Evolutionary conservation across 2,888 invertebrate genomes (phyloP).

Genomic region (Digitonthophagus gazella): DNA sequence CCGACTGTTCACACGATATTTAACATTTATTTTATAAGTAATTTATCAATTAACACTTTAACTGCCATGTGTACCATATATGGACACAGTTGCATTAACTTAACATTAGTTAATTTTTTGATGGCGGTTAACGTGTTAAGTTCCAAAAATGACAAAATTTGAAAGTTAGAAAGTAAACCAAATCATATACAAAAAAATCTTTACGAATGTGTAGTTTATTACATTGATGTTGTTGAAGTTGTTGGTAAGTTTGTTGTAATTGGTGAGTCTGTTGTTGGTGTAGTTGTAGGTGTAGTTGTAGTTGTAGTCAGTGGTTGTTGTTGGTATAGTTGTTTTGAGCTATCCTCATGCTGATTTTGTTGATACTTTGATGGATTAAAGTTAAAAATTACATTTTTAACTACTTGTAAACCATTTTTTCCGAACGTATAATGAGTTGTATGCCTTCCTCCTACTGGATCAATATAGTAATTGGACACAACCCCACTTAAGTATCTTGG

Average conservation of each 20-base stretch:
- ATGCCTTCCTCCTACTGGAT: conserved; percentile 76
- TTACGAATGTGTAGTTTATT: too few species aligned
- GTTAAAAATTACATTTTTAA: conserved; percentile 65
- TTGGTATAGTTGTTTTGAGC: conserved; percentile 40
- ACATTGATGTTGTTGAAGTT: conserved; percentile 40
- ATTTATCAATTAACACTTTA: too few species aligned
- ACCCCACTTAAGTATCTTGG: conserved; percentile 76
- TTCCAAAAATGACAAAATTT: too few species aligned
- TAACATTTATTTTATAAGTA: too few species aligned
- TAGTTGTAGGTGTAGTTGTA: conserved; percentile 48
- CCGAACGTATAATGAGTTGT: conserved; percentile 84
- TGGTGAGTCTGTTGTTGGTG: conserved; percentile 44
- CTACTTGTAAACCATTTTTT: conserved; percentile 78
- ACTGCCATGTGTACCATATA: too few species aligned
- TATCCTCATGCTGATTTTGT: conserved; percentile 44
- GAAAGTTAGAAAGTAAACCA: too few species aligned
- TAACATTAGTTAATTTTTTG: too few species aligned
- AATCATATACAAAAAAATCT: too few species aligned
- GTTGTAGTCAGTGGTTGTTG: conserved; percentile 35
- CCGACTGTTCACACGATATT: too few species aligned
- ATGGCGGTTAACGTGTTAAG: too few species aligned
- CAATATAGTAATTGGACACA: conserved; percentile 83
- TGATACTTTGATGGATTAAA: conserved; percentile 53
- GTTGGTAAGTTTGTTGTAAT: too few species aligned
- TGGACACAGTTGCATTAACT: too few species aligned